Evolutionary conservation across 2,113 vertebrate species (phyloP).

Genomic region (Agapornis roseicollis): DNA sequence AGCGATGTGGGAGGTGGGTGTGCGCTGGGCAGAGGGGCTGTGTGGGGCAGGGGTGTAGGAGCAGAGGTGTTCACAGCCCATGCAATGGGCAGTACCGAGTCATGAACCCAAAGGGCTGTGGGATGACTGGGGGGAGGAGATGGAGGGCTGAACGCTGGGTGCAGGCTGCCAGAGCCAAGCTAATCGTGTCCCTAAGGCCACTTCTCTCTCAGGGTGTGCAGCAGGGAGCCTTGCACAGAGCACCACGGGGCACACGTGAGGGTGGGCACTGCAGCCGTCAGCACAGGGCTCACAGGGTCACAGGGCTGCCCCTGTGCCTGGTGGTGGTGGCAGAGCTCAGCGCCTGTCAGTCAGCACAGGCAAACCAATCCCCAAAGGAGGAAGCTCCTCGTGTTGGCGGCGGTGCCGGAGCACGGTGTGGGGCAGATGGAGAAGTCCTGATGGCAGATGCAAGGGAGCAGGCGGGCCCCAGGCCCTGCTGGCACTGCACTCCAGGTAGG

Average conservation of each 20-base stretch:
- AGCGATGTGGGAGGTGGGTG: neutral
- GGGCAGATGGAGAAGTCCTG: slow-evolving; percentile 45
- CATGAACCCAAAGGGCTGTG: too few relatives aligned
- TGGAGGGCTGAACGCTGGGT: neutral
- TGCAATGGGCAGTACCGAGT: accelerated
- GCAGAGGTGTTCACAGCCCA: accelerated
- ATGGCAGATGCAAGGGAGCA: slow-evolving; percentile 69
- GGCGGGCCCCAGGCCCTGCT: neutral
- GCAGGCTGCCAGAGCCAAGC: neutral
- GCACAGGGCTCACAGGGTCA: neutral
- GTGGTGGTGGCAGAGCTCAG: neutral
- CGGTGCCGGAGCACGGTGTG: neutral
- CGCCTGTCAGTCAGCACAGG: slow-evolving; percentile 61
- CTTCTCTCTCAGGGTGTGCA: neutral
- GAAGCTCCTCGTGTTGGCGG: slow-evolving; percentile 51
- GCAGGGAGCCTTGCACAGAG: neutral
- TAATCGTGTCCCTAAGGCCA: neutral
- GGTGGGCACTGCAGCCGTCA: accelerated
- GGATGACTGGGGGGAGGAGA: neutral
- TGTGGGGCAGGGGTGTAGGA: neutral
- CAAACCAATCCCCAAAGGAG: slow-evolving; percentile 72
- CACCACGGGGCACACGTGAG: accelerated
- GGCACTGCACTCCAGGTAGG: slow-evolving; percentile 69
- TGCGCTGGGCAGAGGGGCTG: accelerated
- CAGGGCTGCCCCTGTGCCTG: neutral